Percentiles rank a stretch among this genome's conserved stretches.
phyloP scores from a whole-genome alignment of 2,113 vertebrate genomes.

The Apteryx mantelli region DNA sequence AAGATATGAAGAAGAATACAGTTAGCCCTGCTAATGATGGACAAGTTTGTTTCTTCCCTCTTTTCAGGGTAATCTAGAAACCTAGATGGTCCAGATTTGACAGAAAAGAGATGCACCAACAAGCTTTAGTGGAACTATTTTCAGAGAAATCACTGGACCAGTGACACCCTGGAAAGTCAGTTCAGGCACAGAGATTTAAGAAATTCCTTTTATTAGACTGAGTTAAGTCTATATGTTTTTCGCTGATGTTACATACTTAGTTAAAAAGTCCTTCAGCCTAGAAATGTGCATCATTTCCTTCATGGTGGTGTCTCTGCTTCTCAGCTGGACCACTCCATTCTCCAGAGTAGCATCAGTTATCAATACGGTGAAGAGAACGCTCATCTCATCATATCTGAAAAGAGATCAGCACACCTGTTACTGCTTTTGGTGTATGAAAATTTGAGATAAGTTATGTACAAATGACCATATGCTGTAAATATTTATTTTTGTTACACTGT shows the following conservation, averaged over 20 bases:
- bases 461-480: not conserved
- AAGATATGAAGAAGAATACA: not conserved
- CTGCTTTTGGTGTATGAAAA: not conserved
- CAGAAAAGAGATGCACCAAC: not conserved
- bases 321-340: conserved; percentile 89
- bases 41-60: not conserved
- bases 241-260: conserved; percentile 85
- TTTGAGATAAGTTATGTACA: not conserved
- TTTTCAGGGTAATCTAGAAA: not conserved
- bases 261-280: conserved; percentile 86
- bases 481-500: not conserved
- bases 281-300: conserved; percentile 95
- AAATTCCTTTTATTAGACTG: conserved; percentile 67
- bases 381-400: conserved; percentile 95
- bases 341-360: conserved; percentile 88
- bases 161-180: fast-evolving
- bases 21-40: not conserved
- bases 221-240: conserved; percentile 66
- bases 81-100: not conserved
- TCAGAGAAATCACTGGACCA: not conserved
- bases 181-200: not conserved
- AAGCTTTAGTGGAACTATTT: not conserved
- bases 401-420: not conserved
- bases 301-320: conserved; percentile 91
- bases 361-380: conserved; percentile 88